phyloP scores from a whole-genome alignment of 2,797 vertebrate genomes.

The Acropternis orthonyx region DNA sequence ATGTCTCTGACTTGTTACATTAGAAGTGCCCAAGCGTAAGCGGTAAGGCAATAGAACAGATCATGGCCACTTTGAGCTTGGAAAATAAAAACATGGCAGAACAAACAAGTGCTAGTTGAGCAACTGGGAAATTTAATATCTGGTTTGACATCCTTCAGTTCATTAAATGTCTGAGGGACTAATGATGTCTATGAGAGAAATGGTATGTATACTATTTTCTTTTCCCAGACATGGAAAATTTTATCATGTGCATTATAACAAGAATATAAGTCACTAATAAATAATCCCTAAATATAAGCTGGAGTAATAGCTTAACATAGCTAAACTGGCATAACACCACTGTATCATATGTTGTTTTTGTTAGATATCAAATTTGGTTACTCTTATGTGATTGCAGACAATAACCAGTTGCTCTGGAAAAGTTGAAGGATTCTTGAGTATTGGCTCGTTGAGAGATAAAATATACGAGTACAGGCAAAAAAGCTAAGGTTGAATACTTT shows the following conservation, averaged over 20 bases:
- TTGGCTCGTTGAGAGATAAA: background rate
- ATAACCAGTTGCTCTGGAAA: background rate
- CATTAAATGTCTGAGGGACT: background rate
- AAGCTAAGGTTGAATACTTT: background rate
- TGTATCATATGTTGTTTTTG: background rate
- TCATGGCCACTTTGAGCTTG: background rate
- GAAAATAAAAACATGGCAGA: background rate
- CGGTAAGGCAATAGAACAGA: background rate
- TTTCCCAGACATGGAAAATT: background rate
- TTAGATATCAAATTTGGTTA: background rate
- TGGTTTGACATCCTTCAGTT: background rate
- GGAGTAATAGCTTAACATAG: background rate
- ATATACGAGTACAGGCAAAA: background rate
- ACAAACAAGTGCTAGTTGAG: background rate
- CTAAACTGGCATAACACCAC: background rate
- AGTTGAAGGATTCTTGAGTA: background rate
- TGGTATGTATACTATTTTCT: background rate
- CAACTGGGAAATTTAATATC: background rate
- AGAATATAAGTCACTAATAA: background rate
- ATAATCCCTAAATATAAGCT: background rate
- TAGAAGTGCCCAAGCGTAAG: background rate
- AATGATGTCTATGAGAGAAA: background rate
- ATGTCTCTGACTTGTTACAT: background rate
- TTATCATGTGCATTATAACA: background rate
- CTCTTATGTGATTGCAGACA: background rate